A percentile compares a stretch with the other conserved stretches of the same genome.
phyloP scores from a whole-genome alignment of 2,888 invertebrate genomes.

The Oligia latruncula region DNA sequence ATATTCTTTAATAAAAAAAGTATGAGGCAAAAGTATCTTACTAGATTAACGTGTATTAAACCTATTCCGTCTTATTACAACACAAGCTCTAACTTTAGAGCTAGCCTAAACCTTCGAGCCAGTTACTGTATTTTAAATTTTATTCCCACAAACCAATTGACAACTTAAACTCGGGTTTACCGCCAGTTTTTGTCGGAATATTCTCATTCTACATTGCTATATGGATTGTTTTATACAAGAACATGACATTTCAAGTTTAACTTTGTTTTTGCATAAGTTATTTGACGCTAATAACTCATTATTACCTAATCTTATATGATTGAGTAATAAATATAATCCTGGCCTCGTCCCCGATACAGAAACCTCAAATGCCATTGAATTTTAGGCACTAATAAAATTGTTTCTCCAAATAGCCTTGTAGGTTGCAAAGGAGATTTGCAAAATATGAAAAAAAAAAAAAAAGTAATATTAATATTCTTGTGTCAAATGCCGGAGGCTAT shows the following conservation, averaged over 20 bases:
- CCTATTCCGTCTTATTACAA: neutral
- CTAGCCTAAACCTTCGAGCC: neutral
- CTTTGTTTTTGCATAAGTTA: neutral
- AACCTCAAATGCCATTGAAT: slow-evolving; percentile 10
- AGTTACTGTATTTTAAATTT: too few species aligned
- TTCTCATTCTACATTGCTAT: neutral
- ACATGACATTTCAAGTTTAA: neutral
- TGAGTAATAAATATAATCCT: slow-evolving; percentile 7
- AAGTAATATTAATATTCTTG: slow-evolving; percentile 26
- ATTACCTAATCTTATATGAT: slow-evolving; percentile 17
- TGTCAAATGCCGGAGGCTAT: slow-evolving; percentile 45
- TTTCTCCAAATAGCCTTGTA: slow-evolving; percentile 39
- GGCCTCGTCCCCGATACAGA: slow-evolving; percentile 24
- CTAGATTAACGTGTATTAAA: too few species aligned
- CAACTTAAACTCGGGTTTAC: too few species aligned
- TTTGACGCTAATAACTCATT: neutral
- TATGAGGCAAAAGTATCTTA: neutral
- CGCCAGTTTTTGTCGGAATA: too few species aligned
- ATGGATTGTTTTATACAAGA: neutral
- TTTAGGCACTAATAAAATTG: slow-evolving; percentile 14
- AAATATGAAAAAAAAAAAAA: slow-evolving; percentile 35
- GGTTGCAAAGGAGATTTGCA: slow-evolving; percentile 21
- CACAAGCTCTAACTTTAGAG: too few species aligned
- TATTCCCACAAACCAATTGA: too few species aligned
- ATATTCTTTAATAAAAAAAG: neutral